Evolutionary conservation across 2,797 vertebrate species (phyloP).

Genomic region (Aldrovandia affinis): DNA sequence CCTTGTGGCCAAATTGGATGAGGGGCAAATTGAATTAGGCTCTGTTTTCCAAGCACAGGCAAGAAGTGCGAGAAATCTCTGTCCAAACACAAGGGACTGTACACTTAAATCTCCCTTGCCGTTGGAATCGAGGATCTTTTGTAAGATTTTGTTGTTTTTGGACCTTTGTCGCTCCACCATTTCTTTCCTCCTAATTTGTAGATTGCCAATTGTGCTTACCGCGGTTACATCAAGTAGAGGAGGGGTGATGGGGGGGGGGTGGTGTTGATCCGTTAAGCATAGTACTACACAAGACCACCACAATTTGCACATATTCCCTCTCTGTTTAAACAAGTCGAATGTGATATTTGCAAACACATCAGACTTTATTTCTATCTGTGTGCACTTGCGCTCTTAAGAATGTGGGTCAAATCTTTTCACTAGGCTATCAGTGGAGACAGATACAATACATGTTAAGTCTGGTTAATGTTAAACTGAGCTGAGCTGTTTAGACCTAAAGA

Average conservation of each 20-base stretch:
- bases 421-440: conserved; percentile 5
- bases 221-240: no score
- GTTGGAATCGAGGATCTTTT: neutral
- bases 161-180: no score
- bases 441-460: neutral
- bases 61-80: conserved; percentile 32
- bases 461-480: conserved; percentile 8
- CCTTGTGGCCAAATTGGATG: conserved; percentile 63
- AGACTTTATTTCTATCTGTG: conserved; percentile 7
- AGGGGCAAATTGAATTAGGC: conserved; percentile 63
- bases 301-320: neutral
- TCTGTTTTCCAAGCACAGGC: conserved; percentile 45
- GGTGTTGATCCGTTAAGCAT: neutral
- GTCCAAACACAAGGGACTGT: neutral
- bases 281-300: no score
- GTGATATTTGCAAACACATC: neutral
- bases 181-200: no score
- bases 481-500: neutral
- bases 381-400: neutral
- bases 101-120: neutral
- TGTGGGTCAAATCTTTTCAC: neutral
- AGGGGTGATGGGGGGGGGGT: neutral
- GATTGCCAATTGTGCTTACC: no score
- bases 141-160: no score
- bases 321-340: neutral